Evolutionary conservation across 53 echinoderm and acorn worm species (phyloP).

Genomic region (Echinometra lucunter): DNA sequence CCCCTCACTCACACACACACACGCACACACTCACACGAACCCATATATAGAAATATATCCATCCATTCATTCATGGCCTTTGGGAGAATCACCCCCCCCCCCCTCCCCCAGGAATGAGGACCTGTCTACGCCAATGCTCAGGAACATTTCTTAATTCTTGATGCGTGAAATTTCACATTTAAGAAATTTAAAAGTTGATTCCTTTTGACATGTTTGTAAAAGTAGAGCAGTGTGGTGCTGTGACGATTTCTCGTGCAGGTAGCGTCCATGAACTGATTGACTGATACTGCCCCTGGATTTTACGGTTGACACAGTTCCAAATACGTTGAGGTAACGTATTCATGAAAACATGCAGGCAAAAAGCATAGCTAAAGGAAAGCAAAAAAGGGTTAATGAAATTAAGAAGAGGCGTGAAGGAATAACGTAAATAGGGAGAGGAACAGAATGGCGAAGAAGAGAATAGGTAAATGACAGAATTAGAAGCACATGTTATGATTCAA

Average conservation of each 20-base stretch:
- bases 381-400: not conserved
- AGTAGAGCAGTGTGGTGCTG: not conserved
- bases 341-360: not conserved
- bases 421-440: not conserved
- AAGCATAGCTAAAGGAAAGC: not conserved
- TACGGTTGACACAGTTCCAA: constrained; percentile 12
- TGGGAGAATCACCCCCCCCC: too few relatives aligned
- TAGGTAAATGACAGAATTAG: too few relatives aligned
- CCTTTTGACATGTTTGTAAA: not conserved
- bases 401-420: too few relatives aligned
- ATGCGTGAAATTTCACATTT: not conserved
- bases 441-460: not conserved
- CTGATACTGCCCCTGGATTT: not conserved
- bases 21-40: too few relatives aligned
- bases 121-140: not conserved
- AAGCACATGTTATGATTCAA: too few relatives aligned
- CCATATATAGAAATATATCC: too few relatives aligned
- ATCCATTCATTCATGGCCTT: too few relatives aligned
- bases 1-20: too few relatives aligned
- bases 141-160: not conserved
- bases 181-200: not conserved
- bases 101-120: too few relatives aligned
- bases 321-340: too few relatives aligned
- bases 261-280: not conserved
- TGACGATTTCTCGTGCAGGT: not conserved